Conservation (phyloP, 2,888 invertebrate genomes). For the Liopterus haemorrhoidalis region DNA sequence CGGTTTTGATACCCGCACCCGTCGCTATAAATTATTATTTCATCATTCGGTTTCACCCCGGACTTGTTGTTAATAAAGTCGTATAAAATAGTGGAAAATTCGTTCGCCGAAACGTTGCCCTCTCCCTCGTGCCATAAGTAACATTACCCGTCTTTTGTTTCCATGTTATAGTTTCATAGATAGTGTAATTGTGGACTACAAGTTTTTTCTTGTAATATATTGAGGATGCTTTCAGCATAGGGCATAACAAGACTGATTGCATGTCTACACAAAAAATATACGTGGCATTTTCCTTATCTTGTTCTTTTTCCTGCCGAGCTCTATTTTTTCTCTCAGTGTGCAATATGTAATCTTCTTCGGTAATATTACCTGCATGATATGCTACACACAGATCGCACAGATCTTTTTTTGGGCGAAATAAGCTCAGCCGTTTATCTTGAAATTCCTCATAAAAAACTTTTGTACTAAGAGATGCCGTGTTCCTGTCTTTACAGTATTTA, state of each 20-base stretch:
- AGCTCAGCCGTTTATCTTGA: constrained; percentile 27
- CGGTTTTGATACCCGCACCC: constrained; percentile 35
- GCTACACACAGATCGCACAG: constrained; percentile 25
- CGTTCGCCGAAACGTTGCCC: constrained; percentile 26
- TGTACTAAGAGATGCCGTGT: constrained; percentile 21
- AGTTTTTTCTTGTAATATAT: constrained; percentile 32
- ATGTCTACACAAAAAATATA: constrained; percentile 26
- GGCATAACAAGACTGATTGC: constrained; percentile 26
- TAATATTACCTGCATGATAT: constrained; percentile 17
- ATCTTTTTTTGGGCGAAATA: constrained; percentile 33
- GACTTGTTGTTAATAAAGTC: constrained; percentile 6
- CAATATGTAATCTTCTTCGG: constrained; percentile 16
- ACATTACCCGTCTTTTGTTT: constrained; percentile 28
- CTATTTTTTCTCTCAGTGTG: constrained; percentile 21
- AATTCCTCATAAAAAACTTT: constrained; percentile 29
- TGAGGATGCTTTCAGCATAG: constrained; percentile 21
- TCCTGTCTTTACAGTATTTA: constrained; percentile 23
- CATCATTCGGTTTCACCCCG: constrained; percentile 9
- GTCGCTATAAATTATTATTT: constrained; percentile 34
- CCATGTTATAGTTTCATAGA: constrained; percentile 34
- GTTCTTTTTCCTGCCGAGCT: constrained; percentile 21
- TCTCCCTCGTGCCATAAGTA: constrained; percentile 33
- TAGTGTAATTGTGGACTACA: constrained; percentile 32
- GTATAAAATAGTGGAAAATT: too few species aligned
- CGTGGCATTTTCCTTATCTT: constrained; percentile 19